A percentile compares a stretch with the other conserved stretches of the same genome.
Conservation (phyloP, 2,797 vertebrate genomes). For the Hephaestus fuliginosus region DNA sequence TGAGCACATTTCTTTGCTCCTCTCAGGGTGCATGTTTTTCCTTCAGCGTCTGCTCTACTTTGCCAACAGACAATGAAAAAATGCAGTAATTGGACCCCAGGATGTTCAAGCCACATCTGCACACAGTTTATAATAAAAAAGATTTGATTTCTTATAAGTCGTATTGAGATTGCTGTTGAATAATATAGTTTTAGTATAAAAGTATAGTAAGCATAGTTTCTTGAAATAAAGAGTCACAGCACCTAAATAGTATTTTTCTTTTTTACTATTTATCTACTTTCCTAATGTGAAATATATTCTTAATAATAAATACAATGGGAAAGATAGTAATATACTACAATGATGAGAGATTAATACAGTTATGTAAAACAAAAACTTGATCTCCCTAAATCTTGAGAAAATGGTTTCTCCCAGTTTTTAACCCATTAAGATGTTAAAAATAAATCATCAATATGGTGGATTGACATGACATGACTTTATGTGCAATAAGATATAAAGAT, state of each 20-base stretch:
- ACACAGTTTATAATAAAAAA: not conserved
- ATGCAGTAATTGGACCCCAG: constrained; percentile 46
- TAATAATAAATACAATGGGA: not conserved
- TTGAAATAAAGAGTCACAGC: not conserved
- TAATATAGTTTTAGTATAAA: too few relatives aligned
- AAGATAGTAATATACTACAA: not conserved
- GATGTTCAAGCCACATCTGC: not conserved
- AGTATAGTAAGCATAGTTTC: too few relatives aligned
- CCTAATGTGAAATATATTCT: not conserved
- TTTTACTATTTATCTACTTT: not conserved
- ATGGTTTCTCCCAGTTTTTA: not conserved
- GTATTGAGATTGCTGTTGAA: too few relatives aligned
- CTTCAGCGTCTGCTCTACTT: not conserved
- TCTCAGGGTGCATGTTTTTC: constrained; percentile 19
- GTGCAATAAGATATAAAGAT: not conserved
- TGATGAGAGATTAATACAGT: not conserved
- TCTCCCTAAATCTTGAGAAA: not conserved
- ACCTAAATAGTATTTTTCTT: not conserved
- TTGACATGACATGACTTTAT: not conserved
- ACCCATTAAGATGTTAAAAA: not conserved
- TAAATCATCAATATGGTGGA: too few relatives aligned
- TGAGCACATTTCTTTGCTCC: not conserved
- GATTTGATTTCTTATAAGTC: not conserved
- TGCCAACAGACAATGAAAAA: not conserved
- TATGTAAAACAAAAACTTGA: too few relatives aligned